phyloP scores from a whole-genome alignment of 2,888 invertebrate species.

The Drosophila niveifrons region DNA sequence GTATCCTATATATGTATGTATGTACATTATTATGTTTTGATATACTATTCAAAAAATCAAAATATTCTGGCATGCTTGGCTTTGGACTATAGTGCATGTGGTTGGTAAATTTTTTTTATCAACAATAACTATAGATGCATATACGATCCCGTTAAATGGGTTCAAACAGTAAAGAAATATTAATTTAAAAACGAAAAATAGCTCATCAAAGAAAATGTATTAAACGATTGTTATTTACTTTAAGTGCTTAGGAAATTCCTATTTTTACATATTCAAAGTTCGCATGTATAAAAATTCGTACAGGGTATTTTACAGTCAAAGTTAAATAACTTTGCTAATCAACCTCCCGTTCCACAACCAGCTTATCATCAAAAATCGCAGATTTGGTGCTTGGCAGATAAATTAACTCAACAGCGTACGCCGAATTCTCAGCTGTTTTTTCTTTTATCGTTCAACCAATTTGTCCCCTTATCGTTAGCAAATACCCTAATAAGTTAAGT shows the following conservation, averaged over 20 bases:
- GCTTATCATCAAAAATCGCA: constrained; percentile 9
- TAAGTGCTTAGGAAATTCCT: too few relatives aligned
- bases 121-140: too few relatives aligned
- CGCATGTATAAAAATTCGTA: background rate
- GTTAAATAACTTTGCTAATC: background rate
- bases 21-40: background rate
- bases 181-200: too few relatives aligned
- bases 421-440: constrained; percentile 56
- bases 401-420: constrained; percentile 18
- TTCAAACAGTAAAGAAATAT: too few relatives aligned
- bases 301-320: constrained; percentile 4
- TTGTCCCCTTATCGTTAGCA: constrained; percentile 45
- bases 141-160: too few relatives aligned
- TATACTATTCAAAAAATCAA: constrained; percentile 11
- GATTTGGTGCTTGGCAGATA: constrained; percentile 23
- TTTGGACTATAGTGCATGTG: constrained; percentile 34
- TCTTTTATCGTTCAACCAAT: constrained; percentile 39
- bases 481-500: constrained; percentile 10
- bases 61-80: constrained; percentile 28
- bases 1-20: background rate
- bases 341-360: background rate
- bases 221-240: too few relatives aligned
- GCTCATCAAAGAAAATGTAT: too few relatives aligned
- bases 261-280: background rate
- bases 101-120: too few relatives aligned